phyloP scores from a whole-genome alignment of 2,888 invertebrate species.

The Acrobasis repandana region DNA sequence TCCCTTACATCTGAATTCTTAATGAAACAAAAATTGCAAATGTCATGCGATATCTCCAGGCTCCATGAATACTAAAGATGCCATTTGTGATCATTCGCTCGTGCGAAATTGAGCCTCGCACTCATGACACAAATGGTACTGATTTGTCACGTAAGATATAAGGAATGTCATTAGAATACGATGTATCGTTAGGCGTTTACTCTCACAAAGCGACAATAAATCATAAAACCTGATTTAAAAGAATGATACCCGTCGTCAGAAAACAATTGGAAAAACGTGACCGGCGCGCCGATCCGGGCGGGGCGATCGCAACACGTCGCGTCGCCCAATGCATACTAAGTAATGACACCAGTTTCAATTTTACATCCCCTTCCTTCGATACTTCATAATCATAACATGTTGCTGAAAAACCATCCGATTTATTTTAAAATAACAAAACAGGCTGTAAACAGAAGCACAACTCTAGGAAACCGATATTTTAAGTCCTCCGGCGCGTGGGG shows the following conservation, averaged over 20 bases:
- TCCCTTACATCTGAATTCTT: conserved; percentile 77
- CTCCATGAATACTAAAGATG: conserved; percentile 81
- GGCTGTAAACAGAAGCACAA: conserved; percentile 24
- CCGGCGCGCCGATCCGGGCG: conserved; percentile 61
- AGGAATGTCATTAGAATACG: conserved; percentile 48
- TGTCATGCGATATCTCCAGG: conserved; percentile 71
- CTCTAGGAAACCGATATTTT: conserved; percentile 28
- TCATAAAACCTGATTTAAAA: conserved; percentile 76
- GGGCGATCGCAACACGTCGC: conserved; percentile 69
- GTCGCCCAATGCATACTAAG: conserved; percentile 80
- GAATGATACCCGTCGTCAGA: conserved; percentile 81
- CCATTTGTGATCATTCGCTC: conserved; percentile 73
- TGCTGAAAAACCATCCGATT: conserved; percentile 1
- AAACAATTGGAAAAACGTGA: conserved; percentile 81
- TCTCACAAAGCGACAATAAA: conserved; percentile 58
- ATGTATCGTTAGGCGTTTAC: conserved; percentile 43
- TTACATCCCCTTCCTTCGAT: conserved; percentile 55
- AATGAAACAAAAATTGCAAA: conserved; percentile 82
- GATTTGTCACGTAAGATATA: conserved; percentile 61
- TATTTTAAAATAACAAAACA: not conserved
- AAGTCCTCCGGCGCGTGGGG: conserved; percentile 34
- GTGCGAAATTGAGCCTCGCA: conserved; percentile 68
- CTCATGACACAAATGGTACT: conserved; percentile 66
- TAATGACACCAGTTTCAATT: conserved; percentile 76
- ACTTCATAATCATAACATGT: conserved; percentile 45